A percentile compares a stretch with the other conserved stretches of the same genome.
These are phyloP conservation scores for Tetranychus truncatus DNA, from an alignment of 2,888 invertebrate species.

Conservation along the genomic window DNA sequence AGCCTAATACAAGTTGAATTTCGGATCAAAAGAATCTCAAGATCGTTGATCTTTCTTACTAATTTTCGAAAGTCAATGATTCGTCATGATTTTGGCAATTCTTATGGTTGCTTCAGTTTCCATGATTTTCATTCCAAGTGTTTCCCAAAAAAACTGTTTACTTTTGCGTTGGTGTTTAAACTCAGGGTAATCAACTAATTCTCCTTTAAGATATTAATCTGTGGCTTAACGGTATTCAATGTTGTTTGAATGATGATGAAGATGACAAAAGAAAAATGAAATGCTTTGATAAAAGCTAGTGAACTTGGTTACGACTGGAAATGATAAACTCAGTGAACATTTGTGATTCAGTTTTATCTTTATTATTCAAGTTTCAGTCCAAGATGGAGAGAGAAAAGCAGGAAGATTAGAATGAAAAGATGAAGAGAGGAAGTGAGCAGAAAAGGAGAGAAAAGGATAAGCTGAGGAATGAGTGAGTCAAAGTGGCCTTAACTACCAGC, in stretches of 20 bases:
- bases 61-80: background rate
- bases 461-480: background rate
- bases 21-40: background rate
- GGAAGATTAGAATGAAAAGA: background rate
- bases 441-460: background rate
- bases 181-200: background rate
- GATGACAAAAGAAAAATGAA: background rate
- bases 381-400: background rate
- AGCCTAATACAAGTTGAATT: background rate
- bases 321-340: background rate
- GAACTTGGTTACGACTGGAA: background rate
- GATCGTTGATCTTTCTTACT: background rate
- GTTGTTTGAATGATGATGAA: background rate
- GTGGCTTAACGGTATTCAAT: background rate
- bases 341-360: background rate
- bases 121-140: background rate
- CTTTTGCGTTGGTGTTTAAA: background rate
- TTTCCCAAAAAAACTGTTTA: background rate
- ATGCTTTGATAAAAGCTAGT: background rate
- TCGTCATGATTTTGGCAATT: background rate
- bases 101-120: background rate
- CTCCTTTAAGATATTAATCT: background rate
- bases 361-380: background rate
- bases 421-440: background rate
- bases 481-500: background rate